Evolutionary conservation across 2,113 vertebrate species (phyloP), one percentile per base, ranked within the genome.

Genomic region (Chitala chitala): DNA sequence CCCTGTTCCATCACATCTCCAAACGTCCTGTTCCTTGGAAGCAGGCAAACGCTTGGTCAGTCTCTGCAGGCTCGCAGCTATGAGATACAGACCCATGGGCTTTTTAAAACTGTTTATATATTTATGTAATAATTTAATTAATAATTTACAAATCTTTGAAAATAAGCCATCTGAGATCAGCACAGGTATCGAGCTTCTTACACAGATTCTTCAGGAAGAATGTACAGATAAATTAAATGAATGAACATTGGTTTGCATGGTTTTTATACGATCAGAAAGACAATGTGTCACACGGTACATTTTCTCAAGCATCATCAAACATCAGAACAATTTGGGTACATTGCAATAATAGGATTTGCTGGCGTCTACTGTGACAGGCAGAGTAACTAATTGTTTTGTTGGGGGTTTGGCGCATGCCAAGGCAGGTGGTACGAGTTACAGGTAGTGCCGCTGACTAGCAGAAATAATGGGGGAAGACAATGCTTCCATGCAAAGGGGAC

Each of bases 341-440:
- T 53, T 80, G 78, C 82, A 84, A 84, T 84, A 84, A 87, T 84
- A 74, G 72, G 46, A 46, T 85, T 85, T 78, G 82, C 78, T 82
- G 82, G 72, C 31, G 51, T 75, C 65, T 72, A 72, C 69, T 48
- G 44, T 72, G 76, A 72, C 75, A 73, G 75, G 61, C 46, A 71
- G 31, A 38, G 24, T 69, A 38, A 53, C 64, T 76, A 74, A 79
- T 73, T 76, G 74, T 65, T 69, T 17, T 68, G 64, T 38, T 50
- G 72, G 71, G 65, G 56, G 71, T 76, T 54, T 51, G 42, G 73
- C 50, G 56, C 66, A 54, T 40, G 40, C 31, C 73, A 40, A 73
- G 50, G 7, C 15, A 40, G 36, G 53, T 22, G 20, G 58, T 13
- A 5, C n/a, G 59, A 73, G 63, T 77, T 22, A 66, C 13, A 58